Base-by-base conservation (phyloP, 2,797 vertebrate species). In the Gadopsis marmoratus region DNA sequence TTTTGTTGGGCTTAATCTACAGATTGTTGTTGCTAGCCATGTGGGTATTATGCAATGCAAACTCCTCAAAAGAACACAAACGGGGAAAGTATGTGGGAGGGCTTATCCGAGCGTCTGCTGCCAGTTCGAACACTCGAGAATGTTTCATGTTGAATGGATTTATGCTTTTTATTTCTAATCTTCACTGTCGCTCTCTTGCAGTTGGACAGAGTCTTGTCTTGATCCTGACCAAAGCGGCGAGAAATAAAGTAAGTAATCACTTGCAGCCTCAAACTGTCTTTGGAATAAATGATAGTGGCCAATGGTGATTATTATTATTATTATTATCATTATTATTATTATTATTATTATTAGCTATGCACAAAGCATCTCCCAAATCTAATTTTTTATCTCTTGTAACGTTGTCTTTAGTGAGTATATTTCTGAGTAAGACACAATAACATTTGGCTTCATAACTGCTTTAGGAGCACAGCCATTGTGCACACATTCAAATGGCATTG, bases 61-160 rank as follows among this genome's bases (percentile, higher is more conserved):
- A 92, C 87, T 90, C 87, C 76, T 93, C 89, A 86, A 90, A 92
- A 93, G 89, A 89, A 84, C 85, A 91, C 84, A 92, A 88, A 89
- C 87, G 86, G 78, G 69, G 90, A 90, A 92, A 93, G 88, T 92
- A 39, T 91, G 92, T 94, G 94, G 94, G 94, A 93, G 94, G 94
- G 93, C 93, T 94, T 94, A 95, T 92, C 90, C 86, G 31, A 70
- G 76, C 64, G 84, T 89, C 87, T 78, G 80, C 86, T 86, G 92
- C 92, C 92, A 94, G 88, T 89, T 91, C 48, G 35, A 89, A 74
- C 91, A 88, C 91, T 86, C 8, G 88, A 92, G 91, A 84, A 92
- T 89, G 72, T 85, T 91, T 84, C 76, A 78, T 82, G 84, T 86
- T 87, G 56, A 92, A 90, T 90, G 86, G 89, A 88, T 92, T 92